Percentiles rank a stretch among this genome's conserved stretches.
These are phyloP conservation scores for Limenitis camilla DNA, from an alignment of 2,888 invertebrate genomes.

Conservation along the genomic window DNA sequence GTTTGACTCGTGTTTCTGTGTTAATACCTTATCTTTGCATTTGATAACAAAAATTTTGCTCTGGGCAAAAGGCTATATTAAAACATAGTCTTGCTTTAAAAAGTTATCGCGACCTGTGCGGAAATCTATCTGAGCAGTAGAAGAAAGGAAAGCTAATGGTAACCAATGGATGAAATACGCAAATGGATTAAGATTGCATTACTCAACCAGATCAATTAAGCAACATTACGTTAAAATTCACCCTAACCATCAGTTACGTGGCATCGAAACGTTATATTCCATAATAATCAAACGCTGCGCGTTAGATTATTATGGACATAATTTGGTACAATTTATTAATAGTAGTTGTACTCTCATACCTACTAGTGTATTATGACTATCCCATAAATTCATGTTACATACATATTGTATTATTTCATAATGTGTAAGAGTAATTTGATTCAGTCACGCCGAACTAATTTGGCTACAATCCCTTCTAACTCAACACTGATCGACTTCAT, in stretches of 20 bases:
- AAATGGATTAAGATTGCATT: conserved; percentile 53
- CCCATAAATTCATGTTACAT: too few relatives aligned
- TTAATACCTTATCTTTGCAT: background rate
- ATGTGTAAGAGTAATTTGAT: conserved; percentile 40
- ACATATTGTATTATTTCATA: conserved; percentile 3
- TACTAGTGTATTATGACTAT: too few relatives aligned
- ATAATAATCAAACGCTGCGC: conserved; percentile 34
- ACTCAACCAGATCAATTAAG: conserved; percentile 66
- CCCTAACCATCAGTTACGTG: conserved; percentile 57
- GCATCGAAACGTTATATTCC: too few relatives aligned
- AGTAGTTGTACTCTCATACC: too few relatives aligned
- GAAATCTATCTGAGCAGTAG: too few relatives aligned
- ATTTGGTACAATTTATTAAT: background rate
- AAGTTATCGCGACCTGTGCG: too few relatives aligned
- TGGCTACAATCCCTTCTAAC: conserved; percentile 55
- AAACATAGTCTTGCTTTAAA: too few relatives aligned
- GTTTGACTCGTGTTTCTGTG: background rate
- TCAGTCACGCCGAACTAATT: conserved; percentile 51
- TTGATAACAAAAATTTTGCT: too few relatives aligned
- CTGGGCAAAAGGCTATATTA: too few relatives aligned
- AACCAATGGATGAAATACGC: conserved; percentile 29
- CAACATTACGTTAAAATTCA: conserved; percentile 63
- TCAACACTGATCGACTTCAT: conserved; percentile 69
- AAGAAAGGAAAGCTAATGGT: too few relatives aligned
- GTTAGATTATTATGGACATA: conserved; percentile 29